Evolutionary conservation across 2,797 vertebrate species (phyloP).

Genomic region (Lindbergichthys nudifrons): DNA sequence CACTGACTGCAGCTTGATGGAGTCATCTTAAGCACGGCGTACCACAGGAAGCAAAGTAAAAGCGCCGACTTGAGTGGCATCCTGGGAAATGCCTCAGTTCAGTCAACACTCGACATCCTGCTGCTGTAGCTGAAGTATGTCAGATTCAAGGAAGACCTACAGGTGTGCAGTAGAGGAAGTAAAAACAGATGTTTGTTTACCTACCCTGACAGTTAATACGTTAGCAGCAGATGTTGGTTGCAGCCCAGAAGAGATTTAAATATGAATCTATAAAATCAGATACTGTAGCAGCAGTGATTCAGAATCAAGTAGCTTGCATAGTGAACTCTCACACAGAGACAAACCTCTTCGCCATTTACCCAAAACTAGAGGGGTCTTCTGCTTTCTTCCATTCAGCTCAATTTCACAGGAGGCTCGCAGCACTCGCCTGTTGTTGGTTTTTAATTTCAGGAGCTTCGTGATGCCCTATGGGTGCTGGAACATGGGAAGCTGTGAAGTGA

Average conservation of each 20-base stretch:
- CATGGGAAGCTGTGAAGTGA: slow-evolving; percentile 57
- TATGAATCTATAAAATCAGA: slow-evolving; percentile 4
- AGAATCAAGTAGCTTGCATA: background rate
- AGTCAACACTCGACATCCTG: background rate
- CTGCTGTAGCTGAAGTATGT: background rate
- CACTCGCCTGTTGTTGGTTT: slow-evolving; percentile 42
- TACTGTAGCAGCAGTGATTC: slow-evolving; percentile 13
- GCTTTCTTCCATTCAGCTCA: slow-evolving; percentile 21
- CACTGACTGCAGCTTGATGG: slow-evolving; percentile 7
- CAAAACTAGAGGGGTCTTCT: background rate
- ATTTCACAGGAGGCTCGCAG: slow-evolving; percentile 19
- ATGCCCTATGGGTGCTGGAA: slow-evolving; percentile 28
- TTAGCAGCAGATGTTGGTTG: slow-evolving; percentile 30
- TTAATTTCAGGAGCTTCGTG: slow-evolving; percentile 63
- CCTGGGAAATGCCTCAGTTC: background rate
- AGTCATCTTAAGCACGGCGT: background rate
- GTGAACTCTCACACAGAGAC: slow-evolving; percentile 10
- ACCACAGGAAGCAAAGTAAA: background rate
- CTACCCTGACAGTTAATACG: background rate
- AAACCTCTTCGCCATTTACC: slow-evolving; percentile 22
- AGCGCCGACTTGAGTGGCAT: background rate
- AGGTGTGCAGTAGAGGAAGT: slow-evolving; percentile 6
- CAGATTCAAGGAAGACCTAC: background rate
- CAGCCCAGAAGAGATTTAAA: slow-evolving; percentile 11
- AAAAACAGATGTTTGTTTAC: slow-evolving; percentile 14